These are phyloP conservation scores for Stenolophus ochropezus DNA, from an alignment of 2,888 invertebrate species.

Conservation along the genomic window DNA sequence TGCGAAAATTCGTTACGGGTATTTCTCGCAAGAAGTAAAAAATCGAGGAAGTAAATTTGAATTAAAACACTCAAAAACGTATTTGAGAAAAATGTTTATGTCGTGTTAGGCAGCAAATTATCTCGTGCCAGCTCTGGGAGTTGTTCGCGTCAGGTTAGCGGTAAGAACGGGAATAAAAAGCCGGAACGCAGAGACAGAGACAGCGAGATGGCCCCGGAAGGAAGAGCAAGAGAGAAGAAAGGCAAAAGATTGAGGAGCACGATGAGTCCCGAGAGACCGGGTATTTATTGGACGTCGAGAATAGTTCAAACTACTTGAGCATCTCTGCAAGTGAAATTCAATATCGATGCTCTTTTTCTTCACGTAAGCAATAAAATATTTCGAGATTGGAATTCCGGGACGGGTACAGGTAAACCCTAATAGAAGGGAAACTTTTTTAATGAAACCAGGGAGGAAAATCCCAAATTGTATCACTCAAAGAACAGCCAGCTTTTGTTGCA, in stretches of 20 bases:
- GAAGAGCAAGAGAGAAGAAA: background rate
- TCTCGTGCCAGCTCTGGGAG: constrained; percentile 9
- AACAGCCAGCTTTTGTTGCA: constrained; percentile 51
- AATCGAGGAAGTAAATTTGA: constrained; percentile 28
- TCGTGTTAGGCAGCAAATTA: constrained; percentile 45
- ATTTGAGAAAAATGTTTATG: constrained; percentile 42
- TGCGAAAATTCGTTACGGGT: background rate
- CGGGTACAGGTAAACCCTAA: constrained; percentile 59
- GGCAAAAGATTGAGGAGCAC: background rate
- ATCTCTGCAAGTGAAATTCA: constrained; percentile 60
- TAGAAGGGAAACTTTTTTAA: constrained; percentile 58
- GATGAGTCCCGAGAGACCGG: constrained; percentile 22
- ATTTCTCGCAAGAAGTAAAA: background rate
- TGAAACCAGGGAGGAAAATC: constrained; percentile 57
- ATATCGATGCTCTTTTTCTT: constrained; percentile 58
- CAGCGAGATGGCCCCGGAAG: background rate
- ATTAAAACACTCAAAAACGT: constrained; percentile 28
- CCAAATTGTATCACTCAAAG: constrained; percentile 60
- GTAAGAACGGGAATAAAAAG: constrained; percentile 32
- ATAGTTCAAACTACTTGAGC: constrained; percentile 59
- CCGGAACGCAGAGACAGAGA: constrained; percentile 1
- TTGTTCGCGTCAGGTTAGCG: constrained; percentile 31
- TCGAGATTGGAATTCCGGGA: constrained; percentile 58
- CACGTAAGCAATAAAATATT: constrained; percentile 59
- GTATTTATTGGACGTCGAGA: constrained; percentile 57